Conservation (phyloP, 1,140 invertebrate species). For the Drosophila malerkotliana region DNA sequence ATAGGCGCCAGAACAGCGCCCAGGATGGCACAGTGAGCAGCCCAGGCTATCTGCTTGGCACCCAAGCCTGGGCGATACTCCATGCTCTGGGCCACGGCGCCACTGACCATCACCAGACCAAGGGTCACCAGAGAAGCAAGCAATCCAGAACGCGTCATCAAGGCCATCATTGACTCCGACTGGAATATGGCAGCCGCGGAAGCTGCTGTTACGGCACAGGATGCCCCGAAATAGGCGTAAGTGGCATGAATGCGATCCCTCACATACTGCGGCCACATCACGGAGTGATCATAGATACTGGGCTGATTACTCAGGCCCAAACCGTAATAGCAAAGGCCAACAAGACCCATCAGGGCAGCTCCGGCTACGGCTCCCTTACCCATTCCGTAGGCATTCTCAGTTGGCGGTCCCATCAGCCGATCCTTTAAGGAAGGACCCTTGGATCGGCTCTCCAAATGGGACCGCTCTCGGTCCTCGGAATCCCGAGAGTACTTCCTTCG, state of each 20-base stretch:
- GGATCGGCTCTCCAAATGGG: conserved; percentile 43
- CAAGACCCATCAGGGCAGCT: conserved; percentile 93
- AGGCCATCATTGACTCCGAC: conserved; percentile 90
- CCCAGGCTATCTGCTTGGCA: conserved; percentile 97
- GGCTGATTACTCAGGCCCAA: conserved; percentile 91
- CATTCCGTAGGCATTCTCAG: conserved; percentile 89
- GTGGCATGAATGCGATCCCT: conserved; percentile 95
- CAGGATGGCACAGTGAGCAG: conserved; percentile 93
- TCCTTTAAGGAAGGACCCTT: conserved; percentile 67
- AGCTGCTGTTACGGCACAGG: conserved; percentile 91
- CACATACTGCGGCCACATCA: conserved; percentile 97
- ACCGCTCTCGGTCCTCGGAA: conserved; percentile 34
- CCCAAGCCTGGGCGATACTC: conserved; percentile 93
- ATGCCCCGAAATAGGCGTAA: conserved; percentile 97
- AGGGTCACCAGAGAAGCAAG: conserved; percentile 91
- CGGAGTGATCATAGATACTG: conserved; percentile 92
- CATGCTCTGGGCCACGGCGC: conserved; percentile 90
- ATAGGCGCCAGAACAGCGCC: conserved; percentile 97
- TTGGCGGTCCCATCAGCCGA: conserved; percentile 74
- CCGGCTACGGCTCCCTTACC: conserved; percentile 95
- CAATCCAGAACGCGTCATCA: conserved; percentile 90
- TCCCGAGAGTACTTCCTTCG: conserved; percentile 55
- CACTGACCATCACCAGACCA: conserved; percentile 94
- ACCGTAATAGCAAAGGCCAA: conserved; percentile 97
- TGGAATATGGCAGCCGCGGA: conserved; percentile 92